Conservation (phyloP, 2,797 vertebrate species). For the Parauchenoglanis ngamensis region DNA sequence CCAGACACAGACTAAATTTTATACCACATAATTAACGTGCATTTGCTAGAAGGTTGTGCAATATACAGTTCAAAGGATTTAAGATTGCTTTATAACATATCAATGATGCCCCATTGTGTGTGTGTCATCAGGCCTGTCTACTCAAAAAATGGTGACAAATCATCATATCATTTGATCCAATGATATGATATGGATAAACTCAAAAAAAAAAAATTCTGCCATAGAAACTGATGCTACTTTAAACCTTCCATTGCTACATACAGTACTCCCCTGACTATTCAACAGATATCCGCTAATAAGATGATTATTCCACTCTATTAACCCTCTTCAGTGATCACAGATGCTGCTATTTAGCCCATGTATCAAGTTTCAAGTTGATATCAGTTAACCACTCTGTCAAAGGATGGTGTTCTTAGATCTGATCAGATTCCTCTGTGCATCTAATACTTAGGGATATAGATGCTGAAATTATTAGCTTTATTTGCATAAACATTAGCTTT, state of each 20-base stretch:
- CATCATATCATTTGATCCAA: conserved; percentile 45
- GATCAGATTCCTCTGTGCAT: background rate
- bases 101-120: background rate
- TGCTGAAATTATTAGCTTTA: background rate
- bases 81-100: background rate
- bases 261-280: background rate
- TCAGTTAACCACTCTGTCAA: background rate
- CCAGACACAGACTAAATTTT: conserved; percentile 24
- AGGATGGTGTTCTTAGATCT: background rate
- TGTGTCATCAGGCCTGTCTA: conserved; percentile 25
- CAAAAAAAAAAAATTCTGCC: conserved; percentile 49
- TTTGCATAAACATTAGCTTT: background rate
- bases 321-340: background rate
- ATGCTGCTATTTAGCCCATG: background rate
- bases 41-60: background rate
- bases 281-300: background rate
- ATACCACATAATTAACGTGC: background rate
- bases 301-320: background rate
- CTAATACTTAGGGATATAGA: background rate
- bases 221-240: background rate
- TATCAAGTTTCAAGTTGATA: conserved; percentile 9
- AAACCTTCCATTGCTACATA: background rate
- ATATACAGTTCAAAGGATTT: conserved; percentile 6
- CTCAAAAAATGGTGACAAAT: conserved; percentile 31
- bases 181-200: conserved; percentile 44